Evolutionary conservation across 2,888 invertebrate species (phyloP), one percentile per base, ranked within the genome.

Genomic region (Stratiomys singularior): DNA sequence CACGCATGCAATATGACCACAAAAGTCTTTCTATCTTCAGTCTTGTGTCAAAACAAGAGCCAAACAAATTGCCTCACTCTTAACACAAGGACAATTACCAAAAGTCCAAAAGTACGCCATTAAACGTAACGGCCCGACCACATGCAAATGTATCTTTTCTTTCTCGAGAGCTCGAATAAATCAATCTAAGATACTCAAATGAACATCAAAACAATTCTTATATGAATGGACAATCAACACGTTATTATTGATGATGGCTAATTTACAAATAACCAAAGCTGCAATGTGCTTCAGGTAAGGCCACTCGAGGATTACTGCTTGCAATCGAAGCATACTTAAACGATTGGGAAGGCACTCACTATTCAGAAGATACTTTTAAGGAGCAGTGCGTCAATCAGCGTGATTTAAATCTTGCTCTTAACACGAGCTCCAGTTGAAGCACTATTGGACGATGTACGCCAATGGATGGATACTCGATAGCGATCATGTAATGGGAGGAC

Each of bases 111-210:
- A 47, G 46, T 25, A 25, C 23, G 69, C 25, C 69, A 69, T 69
- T 69, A 69, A 69, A 47, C 15, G 25, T 69, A 69, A 69, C 69
- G 69, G 69, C 69, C 23, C 11, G 69, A 46, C 21, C 11, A 60
- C 1, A 9, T 4, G 58, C 25, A 60, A 21, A 11, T 25, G 64
- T 28, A 28, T 3, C 37, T 37, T 37, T 37, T 37, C 37, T 37
- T 37, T 37, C 9, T 37, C 5, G 37, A 5, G 37, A 64, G 21
- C n/a, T 7, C 28, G 28, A 64, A 64, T 64, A 11, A 11, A 18
- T 21, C 21, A 5, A 15, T 30, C 64, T 28, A 5, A 64, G 30
- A 64, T 30, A 64, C n/a, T 60, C 21, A 23, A 37, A 37, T 37
- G 58, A 60, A 64, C 64, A 27, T 27, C 64, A 64, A 18, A 18